Percentiles rank a stretch among this genome's conserved stretches.
Conservation (phyloP, 2,113 vertebrate species). For the Cygnus buccinator region DNA sequence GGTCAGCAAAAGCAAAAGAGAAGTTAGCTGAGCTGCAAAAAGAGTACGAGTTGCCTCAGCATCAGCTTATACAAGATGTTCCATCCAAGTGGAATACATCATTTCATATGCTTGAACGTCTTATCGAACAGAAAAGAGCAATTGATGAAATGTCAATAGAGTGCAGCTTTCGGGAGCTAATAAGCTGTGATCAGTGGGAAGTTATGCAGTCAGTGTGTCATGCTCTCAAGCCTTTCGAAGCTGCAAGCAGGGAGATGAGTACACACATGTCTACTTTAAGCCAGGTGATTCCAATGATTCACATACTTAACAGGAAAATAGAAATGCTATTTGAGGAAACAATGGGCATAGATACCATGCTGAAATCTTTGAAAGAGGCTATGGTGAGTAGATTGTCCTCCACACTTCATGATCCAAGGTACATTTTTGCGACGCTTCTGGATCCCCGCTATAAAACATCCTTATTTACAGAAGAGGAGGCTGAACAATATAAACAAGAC, state of each 20-base stretch:
- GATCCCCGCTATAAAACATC: constrained; percentile 97
- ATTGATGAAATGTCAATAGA: constrained; percentile 92
- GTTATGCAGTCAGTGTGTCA: constrained; percentile 96
- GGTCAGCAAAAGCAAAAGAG: constrained; percentile 89
- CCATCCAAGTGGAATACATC: constrained; percentile 94
- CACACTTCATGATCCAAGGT: constrained; percentile 89
- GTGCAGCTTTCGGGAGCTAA: constrained; percentile 93
- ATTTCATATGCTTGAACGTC: constrained; percentile 93
- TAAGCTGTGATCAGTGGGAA: constrained; percentile 98
- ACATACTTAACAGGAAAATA: constrained; percentile 93
- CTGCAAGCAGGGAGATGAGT: constrained; percentile 93
- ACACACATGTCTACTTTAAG: constrained; percentile 89
- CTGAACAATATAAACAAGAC: constrained; percentile 91
- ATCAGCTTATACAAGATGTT: constrained; percentile 91
- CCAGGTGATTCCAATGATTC: constrained; percentile 97
- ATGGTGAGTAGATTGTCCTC: constrained; percentile 91
- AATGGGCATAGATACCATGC: constrained; percentile 96
- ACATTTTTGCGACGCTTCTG: constrained; percentile 93
- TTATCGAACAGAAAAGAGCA: constrained; percentile 93
- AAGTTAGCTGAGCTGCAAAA: constrained; percentile 89
- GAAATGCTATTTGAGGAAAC: constrained; percentile 96
- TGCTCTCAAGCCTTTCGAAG: constrained; percentile 92
- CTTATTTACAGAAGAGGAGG: constrained; percentile 94
- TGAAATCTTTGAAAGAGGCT: constrained; percentile 91
- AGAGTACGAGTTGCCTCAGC: constrained; percentile 87